Percentiles rank a stretch among this genome's conserved stretches.
Conservation (phyloP, 2,888 invertebrate genomes). For the Orthonevra nobilis region DNA sequence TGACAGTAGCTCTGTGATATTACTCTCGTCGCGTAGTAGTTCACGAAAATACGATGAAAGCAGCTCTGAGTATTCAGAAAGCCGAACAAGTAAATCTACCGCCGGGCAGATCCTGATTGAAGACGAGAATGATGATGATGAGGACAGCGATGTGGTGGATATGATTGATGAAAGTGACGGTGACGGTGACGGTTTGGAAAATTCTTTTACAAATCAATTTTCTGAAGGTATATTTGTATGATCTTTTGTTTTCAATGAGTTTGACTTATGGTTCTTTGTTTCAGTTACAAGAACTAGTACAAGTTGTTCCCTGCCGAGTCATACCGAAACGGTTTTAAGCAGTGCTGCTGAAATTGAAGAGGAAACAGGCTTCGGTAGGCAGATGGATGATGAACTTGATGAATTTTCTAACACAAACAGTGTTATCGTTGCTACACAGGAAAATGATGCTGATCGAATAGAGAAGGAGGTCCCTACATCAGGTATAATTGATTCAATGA, state of each 20-base stretch:
- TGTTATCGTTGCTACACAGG: neutral
- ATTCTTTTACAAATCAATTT: constrained; percentile 29
- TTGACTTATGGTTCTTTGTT: neutral
- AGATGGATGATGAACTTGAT: neutral
- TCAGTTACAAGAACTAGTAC: constrained; percentile 41
- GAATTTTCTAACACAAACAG: neutral
- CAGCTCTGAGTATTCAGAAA: constrained; percentile 2
- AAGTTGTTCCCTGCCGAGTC: constrained; percentile 40
- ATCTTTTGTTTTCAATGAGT: neutral
- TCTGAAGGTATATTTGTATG: constrained; percentile 28
- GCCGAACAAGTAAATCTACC: neutral
- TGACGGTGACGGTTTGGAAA: constrained; percentile 36
- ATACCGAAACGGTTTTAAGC: constrained; percentile 14
- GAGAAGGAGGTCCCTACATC: neutral
- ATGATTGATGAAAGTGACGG: no score
- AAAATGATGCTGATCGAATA: neutral
- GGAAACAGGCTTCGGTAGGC: neutral
- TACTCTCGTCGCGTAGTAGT: constrained; percentile 54
- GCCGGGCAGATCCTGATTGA: constrained; percentile 31
- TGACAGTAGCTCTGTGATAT: constrained; percentile 58
- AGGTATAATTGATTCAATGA: constrained; percentile 9
- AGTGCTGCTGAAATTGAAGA: constrained; percentile 2
- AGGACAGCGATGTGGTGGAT: neutral
- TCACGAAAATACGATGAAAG: constrained; percentile 13
- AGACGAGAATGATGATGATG: constrained; percentile 34